A percentile compares a stretch with the other conserved stretches of the same genome.
phyloP scores from a whole-genome alignment of 2,797 vertebrate species.

The Chaenodraco wilsoni region DNA sequence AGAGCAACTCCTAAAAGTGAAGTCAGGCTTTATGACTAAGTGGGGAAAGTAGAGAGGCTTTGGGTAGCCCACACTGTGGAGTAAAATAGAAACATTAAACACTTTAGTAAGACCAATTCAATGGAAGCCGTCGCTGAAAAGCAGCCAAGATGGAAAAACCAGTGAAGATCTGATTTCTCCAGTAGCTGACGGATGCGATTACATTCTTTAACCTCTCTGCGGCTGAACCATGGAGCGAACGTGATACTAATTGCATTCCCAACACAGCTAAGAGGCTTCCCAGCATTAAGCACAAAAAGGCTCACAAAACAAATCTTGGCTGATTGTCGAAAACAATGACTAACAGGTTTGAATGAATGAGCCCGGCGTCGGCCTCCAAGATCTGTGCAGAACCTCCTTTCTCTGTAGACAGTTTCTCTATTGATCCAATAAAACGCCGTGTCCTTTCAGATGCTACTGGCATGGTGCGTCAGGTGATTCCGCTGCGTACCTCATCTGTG shows the following conservation, averaged over 20 bases:
- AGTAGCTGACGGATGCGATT: constrained; percentile 13
- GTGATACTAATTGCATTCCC: constrained; percentile 41
- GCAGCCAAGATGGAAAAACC: not conserved
- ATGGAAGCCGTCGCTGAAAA: not conserved
- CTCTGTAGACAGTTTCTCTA: not conserved
- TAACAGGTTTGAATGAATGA: constrained; percentile 16
- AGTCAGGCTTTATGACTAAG: not conserved
- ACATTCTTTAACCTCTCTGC: constrained; percentile 27
- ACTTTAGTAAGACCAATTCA: not conserved
- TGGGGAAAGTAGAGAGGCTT: not conserved
- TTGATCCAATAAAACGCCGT: not conserved
- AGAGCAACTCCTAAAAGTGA: too few species aligned
- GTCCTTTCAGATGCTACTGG: not conserved
- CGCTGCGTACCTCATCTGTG: constrained; percentile 84
- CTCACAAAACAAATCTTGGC: constrained; percentile 34
- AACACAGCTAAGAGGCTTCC: constrained; percentile 52
- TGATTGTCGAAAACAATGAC: constrained; percentile 21
- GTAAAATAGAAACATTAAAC: not conserved
- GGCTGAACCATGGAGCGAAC: constrained; percentile 23
- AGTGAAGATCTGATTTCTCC: not conserved
- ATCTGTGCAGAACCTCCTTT: not conserved
- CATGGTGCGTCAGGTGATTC: not conserved
- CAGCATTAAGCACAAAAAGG: constrained; percentile 15
- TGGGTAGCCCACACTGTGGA: not conserved
- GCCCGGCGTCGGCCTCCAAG: not conserved